These are phyloP conservation scores for Takifugu bimaculatus DNA, from an alignment of 2,113 vertebrate species.

Conservation along the genomic window DNA sequence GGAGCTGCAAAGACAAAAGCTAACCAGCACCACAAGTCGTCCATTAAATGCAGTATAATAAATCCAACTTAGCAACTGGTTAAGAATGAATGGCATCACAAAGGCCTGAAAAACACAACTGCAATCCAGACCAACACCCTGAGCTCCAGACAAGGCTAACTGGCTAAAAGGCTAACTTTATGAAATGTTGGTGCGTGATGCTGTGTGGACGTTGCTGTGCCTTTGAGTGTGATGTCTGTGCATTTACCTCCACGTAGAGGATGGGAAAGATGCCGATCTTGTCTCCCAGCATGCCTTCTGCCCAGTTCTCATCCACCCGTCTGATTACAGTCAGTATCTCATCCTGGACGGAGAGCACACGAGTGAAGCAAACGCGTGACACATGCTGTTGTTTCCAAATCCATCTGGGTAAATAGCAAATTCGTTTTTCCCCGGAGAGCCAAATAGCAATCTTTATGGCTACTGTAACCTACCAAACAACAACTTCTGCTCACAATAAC, in stretches of 20 bases:
- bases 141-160: too few species aligned
- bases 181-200: neutral
- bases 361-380: constrained; percentile 35
- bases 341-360: constrained; percentile 78
- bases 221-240: constrained; percentile 23
- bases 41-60: neutral
- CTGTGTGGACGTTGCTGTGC: neutral
- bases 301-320: constrained; percentile 98
- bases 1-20: neutral
- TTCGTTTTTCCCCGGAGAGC: neutral
- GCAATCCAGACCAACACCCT: too few species aligned
- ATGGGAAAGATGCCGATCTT: constrained; percentile 98
- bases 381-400: neutral
- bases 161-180: neutral
- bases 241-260: constrained; percentile 93
- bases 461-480: neutral
- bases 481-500: neutral
- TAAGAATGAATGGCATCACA: too few species aligned
- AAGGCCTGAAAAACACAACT: too few species aligned
- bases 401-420: neutral
- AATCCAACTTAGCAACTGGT: neutral
- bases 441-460: neutral
- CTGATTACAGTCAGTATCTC: constrained; percentile 97
- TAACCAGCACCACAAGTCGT: neutral
- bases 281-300: constrained; percentile 98